Percentiles rank a stretch among this genome's conserved stretches.
Evolutionary conservation across 2,888 invertebrate genomes (phyloP).

Genomic region (Lysandra coridon): DNA sequence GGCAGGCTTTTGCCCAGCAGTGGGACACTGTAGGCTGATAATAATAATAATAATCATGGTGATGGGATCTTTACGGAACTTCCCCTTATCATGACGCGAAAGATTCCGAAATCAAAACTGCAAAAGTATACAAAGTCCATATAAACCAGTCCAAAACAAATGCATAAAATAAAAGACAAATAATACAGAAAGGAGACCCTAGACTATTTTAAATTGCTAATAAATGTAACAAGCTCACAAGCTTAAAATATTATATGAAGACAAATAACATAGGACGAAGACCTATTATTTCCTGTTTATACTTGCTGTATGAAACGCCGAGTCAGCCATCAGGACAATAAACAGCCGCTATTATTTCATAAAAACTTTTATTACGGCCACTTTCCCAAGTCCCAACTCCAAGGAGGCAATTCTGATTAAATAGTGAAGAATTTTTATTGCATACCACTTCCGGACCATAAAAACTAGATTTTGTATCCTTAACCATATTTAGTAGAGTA

Average conservation of each 20-base stretch:
- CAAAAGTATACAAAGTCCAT: too few species aligned
- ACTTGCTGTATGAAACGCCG: neutral
- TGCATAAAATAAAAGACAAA: too few species aligned
- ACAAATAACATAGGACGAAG: neutral
- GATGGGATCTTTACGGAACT: too few species aligned
- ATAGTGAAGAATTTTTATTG: conserved; percentile 3
- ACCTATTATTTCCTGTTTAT: neutral
- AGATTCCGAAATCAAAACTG: too few species aligned
- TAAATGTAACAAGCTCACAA: too few species aligned
- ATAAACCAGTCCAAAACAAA: too few species aligned
- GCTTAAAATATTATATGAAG: neutral
- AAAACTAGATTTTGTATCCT: neutral
- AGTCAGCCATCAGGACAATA: neutral
- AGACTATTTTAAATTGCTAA: too few species aligned
- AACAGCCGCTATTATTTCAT: conserved; percentile 4
- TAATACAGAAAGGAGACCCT: too few species aligned
- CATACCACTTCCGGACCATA: neutral
- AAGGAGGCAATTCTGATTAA: neutral
- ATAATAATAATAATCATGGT: too few species aligned
- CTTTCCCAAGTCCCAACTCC: neutral
- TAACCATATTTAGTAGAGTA: neutral
- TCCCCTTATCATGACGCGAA: too few species aligned
- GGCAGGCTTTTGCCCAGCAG: too few species aligned
- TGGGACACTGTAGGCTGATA: too few species aligned
- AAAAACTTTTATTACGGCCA: conserved; percentile 8